A percentile compares a stretch with the other conserved stretches of the same genome.
These are phyloP conservation scores for Lethrus apterus DNA, from an alignment of 1,140 invertebrate genomes.

Conservation along the genomic window DNA sequence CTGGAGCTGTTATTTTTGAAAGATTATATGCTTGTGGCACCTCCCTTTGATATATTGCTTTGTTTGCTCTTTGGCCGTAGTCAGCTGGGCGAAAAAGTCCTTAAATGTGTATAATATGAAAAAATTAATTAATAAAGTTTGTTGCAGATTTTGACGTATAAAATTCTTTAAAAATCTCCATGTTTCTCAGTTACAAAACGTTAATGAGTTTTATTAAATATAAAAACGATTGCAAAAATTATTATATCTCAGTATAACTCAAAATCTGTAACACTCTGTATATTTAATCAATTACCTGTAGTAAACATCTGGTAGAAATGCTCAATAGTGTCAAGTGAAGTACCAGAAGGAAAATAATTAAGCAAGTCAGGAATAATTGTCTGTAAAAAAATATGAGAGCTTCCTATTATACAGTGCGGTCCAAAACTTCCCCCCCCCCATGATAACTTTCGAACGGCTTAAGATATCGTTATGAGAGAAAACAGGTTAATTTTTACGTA, in stretches of 20 bases:
- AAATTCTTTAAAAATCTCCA: background rate
- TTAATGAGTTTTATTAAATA: background rate
- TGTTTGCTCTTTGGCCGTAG: constrained; percentile 43
- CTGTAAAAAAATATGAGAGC: too few species aligned
- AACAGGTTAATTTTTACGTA: too few species aligned
- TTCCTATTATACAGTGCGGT: too few species aligned
- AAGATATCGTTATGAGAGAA: too few species aligned
- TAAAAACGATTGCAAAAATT: too few species aligned
- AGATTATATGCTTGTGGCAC: constrained; percentile 52
- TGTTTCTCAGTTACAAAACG: too few species aligned
- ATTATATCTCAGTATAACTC: background rate
- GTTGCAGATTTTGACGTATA: background rate
- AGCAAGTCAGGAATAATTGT: constrained; percentile 41
- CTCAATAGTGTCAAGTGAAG: constrained; percentile 44
- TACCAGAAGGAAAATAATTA: constrained; percentile 46
- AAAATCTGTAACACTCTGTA: background rate
- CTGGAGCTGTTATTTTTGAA: constrained; percentile 55
- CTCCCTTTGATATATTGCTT: constrained; percentile 26
- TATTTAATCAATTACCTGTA: constrained; percentile 21
- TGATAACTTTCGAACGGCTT: too few species aligned
- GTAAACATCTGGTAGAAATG: constrained; percentile 45
- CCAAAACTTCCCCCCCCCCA: too few species aligned
- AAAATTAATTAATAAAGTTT: constrained; percentile 5
- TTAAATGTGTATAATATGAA: background rate
- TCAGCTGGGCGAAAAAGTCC: constrained; percentile 41